Conservation (phyloP, 2,888 invertebrate genomes). For the Pseudococcus longispinus region DNA sequence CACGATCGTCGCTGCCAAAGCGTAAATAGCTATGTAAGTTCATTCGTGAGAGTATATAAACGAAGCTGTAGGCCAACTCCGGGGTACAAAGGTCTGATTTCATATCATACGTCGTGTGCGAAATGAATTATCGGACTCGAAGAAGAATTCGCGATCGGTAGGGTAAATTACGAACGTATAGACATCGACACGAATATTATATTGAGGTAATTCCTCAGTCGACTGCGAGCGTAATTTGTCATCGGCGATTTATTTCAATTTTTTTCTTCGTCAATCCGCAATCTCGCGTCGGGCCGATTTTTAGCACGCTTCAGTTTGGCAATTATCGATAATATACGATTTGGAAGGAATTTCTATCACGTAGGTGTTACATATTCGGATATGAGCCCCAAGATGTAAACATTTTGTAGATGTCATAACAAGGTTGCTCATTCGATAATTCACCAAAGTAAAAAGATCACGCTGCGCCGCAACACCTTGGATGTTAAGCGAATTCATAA, state of each 20-base stretch:
- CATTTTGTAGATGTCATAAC: conserved; percentile 30
- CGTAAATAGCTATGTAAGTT: background rate
- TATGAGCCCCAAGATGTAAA: background rate
- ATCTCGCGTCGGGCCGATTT: background rate
- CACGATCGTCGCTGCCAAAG: background rate
- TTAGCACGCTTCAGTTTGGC: background rate
- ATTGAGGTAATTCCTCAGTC: background rate
- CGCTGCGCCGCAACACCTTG: conserved; percentile 5
- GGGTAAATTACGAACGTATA: background rate
- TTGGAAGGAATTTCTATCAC: background rate
- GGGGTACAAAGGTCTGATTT: background rate
- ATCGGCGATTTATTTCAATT: background rate
- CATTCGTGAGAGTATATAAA: background rate
- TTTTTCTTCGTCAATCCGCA: background rate
- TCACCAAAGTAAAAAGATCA: background rate
- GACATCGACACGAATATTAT: background rate
- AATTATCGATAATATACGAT: conserved; percentile 1
- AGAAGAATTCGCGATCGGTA: background rate
- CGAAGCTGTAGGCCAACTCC: background rate
- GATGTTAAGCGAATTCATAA: background rate
- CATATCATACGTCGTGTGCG: background rate
- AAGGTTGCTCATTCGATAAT: conserved; percentile 41
- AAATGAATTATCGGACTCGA: background rate
- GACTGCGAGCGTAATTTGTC: background rate
- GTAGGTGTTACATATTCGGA: conserved; percentile 4